Percentiles rank a stretch among this genome's conserved stretches.
These are phyloP conservation scores for Diphyllodes magnificus DNA, from an alignment of 2,113 vertebrate species.

Conservation along the genomic window DNA sequence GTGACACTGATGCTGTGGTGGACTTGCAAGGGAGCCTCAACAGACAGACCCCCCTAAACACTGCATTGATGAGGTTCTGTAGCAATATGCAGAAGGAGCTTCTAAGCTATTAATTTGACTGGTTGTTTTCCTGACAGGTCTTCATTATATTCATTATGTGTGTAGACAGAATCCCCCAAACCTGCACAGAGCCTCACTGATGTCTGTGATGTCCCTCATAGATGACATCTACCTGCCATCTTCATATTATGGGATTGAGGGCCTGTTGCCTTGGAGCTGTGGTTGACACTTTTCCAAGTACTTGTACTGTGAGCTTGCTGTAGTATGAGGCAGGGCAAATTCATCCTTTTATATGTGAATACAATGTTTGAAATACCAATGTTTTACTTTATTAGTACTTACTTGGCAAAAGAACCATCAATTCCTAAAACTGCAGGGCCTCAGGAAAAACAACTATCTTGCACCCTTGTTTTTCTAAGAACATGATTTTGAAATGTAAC, in stretches of 20 bases:
- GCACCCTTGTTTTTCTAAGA: neutral
- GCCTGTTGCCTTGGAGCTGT: neutral
- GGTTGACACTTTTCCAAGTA: neutral
- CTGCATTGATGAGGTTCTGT: neutral
- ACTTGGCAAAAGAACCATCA: neutral
- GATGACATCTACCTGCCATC: neutral
- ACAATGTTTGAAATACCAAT: neutral
- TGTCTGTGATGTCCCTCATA: neutral
- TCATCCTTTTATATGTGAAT: neutral
- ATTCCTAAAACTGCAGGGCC: neutral
- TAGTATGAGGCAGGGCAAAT: neutral
- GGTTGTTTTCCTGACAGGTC: neutral
- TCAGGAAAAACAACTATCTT: neutral
- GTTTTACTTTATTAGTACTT: neutral
- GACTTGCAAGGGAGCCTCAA: neutral
- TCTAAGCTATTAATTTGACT: neutral
- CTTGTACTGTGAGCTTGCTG: neutral
- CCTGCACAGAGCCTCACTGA: neutral
- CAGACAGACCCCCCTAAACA: neutral
- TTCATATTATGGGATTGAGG: neutral
- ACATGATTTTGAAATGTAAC: neutral
- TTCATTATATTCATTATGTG: neutral
- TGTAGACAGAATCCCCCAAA: neutral
- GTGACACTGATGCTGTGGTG: neutral
- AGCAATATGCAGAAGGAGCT: neutral